Evolutionary conservation across 2,888 invertebrate species (phyloP), one percentile per base, ranked within the genome.

Genomic region (Mongoloraphidia duomilia): DNA sequence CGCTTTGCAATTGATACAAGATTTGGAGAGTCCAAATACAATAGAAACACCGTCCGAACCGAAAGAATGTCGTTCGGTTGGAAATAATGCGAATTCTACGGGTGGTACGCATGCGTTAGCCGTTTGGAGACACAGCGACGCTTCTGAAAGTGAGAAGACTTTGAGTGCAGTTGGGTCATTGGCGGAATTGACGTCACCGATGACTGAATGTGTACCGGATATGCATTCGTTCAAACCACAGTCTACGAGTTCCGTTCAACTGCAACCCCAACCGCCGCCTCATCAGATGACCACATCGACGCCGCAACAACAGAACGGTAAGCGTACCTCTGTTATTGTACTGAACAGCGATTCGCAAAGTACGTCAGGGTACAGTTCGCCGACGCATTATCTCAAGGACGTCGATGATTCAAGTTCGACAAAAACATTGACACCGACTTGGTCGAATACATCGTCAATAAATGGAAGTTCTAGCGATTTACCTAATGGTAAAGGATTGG

Each of bases 301-400:
- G n/a, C 36, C 39, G 36, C 50, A 44, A 41, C 37, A 44, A 44
- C 49, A 43, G 35, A 53, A 54, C 46, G 57, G 57, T 58, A 58
- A 59, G 59, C 44, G 49, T 37, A 49, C 50, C 17, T 53, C 54
- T 41, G 60, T 63, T 56, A 61, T 67, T 56, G 63, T 68, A 55
- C 49, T 37, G 54, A 63, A 63, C 54, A 57, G 56, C 54, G 65
- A 68, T 55, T 69, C 70, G 54, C 68, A 69, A 60, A 70, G 70
- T 60, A 70, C 70, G 42, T 71, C 71, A 34, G 71, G 71, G 47
- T 71, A 71, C 59, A 70, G 70, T 56, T 71, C 71, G 50, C 71
- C 71, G 48, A 65, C 67, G 48, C 66, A 64, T 50, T 34, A 34
- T 9, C 13, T 34, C n/a, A 46, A 46, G 13, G 35, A 37, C 10